phyloP scores from a whole-genome alignment of 1,140 invertebrate genomes.

The Bombus consobrinus region DNA sequence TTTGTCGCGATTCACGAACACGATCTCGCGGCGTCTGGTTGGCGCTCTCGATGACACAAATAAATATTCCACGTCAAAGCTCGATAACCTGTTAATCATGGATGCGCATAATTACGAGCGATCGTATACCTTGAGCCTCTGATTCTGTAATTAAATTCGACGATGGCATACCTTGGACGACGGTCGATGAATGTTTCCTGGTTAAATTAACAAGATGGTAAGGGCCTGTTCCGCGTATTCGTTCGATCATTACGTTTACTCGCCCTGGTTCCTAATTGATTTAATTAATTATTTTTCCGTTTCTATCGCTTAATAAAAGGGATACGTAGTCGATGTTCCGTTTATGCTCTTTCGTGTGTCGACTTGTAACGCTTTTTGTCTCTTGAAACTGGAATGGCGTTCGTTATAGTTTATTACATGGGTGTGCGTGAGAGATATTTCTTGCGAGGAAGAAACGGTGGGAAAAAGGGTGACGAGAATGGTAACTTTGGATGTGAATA shows the following conservation, averaged over 20 bases:
- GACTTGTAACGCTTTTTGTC: not conserved
- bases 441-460: not conserved
- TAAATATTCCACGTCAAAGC: slow-evolving; percentile 3
- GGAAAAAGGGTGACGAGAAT: not conserved
- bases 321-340: no score
- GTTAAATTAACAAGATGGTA: not conserved
- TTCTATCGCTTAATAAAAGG: not conserved
- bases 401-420: not conserved
- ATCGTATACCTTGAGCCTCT: not conserved
- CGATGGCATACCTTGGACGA: not conserved
- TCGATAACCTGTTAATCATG: slow-evolving; percentile 23
- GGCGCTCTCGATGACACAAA: not conserved
- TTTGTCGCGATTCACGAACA: not conserved
- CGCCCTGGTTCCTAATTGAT: not conserved
- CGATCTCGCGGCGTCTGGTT: not conserved
- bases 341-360: not conserved
- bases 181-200: not conserved
- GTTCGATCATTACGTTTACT: not conserved
- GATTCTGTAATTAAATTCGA: slow-evolving; percentile 21
- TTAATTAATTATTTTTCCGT: slow-evolving; percentile 20
- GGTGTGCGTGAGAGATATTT: not conserved
- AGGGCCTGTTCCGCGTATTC: not conserved
- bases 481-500: not conserved
- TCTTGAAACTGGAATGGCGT: not conserved
- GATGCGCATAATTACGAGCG: slow-evolving; percentile 21